Conservation (phyloP, 2,888 invertebrate genomes). For the Caenorhabditis becei region DNA sequence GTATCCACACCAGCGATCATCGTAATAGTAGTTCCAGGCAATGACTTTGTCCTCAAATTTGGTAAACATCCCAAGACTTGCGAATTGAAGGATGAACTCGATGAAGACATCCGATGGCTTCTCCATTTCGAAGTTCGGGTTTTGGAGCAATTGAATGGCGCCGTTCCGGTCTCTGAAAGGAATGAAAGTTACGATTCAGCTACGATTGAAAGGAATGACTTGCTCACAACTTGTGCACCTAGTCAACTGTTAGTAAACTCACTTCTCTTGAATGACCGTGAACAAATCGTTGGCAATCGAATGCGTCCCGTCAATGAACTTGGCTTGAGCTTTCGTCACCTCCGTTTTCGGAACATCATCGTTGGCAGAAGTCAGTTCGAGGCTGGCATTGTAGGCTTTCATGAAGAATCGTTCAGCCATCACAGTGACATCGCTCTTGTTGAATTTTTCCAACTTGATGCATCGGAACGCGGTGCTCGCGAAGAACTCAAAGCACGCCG, state of each 20-base stretch:
- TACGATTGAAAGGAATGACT: too few species aligned
- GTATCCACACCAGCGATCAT: slow-evolving; percentile 45
- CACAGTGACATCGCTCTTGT: background rate
- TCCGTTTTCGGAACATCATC: background rate
- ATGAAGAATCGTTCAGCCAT: background rate
- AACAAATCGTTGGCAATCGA: slow-evolving; percentile 22
- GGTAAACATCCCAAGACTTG: slow-evolving; percentile 19
- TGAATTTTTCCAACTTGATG: too few species aligned
- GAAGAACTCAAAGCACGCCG: too few species aligned
- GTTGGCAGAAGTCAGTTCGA: background rate
- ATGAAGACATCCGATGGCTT: slow-evolving; percentile 11
- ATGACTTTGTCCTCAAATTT: slow-evolving; percentile 19
- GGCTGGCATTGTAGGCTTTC: background rate
- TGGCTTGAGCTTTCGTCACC: background rate
- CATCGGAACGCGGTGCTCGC: too few species aligned
- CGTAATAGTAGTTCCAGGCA: slow-evolving; percentile 54
- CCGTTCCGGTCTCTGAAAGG: slow-evolving; percentile 23
- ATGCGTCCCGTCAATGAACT: background rate
- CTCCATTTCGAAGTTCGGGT: slow-evolving; percentile 2
- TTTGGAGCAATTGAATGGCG: background rate
- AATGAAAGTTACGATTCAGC: background rate
- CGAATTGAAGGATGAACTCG: slow-evolving; percentile 32
- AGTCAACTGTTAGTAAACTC: background rate
- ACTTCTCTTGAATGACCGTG: slow-evolving; percentile 4
- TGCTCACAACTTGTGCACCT: too few species aligned